phyloP scores from a whole-genome alignment of 2,888 invertebrate species.

The Zonitis immaculata region DNA sequence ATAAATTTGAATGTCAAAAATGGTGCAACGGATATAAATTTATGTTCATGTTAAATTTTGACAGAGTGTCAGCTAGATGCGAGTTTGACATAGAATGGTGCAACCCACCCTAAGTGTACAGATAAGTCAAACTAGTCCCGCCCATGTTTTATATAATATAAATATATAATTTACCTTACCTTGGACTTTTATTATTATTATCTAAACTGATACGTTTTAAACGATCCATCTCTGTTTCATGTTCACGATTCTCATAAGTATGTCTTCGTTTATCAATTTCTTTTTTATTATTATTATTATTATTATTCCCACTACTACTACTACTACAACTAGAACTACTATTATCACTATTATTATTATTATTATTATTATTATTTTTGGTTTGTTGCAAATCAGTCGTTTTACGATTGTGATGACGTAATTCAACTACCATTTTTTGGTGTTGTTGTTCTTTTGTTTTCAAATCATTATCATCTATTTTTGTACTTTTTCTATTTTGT shows the following conservation, averaged over 20 bases:
- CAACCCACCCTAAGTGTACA: neutral
- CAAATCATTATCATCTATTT: constrained; percentile 15
- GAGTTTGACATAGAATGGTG: neutral
- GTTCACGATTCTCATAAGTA: constrained; percentile 39
- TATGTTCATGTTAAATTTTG: neutral
- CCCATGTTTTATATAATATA: too few species aligned
- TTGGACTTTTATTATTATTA: constrained; percentile 35
- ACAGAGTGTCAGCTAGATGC: neutral
- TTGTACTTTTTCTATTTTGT: constrained; percentile 3
- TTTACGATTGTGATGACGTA: neutral
- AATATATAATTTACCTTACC: too few species aligned
- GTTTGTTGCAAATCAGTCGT: neutral
- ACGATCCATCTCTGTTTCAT: constrained; percentile 39
- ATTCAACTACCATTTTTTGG: neutral
- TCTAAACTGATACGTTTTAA: constrained; percentile 44
- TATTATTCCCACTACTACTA: neutral
- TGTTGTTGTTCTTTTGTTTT: constrained; percentile 24
- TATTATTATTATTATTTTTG: neutral
- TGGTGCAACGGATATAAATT: too few species aligned
- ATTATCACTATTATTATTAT: neutral
- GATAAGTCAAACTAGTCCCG: too few species aligned
- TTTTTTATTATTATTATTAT: constrained; percentile 15
- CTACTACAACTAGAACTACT: neutral
- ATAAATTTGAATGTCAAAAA: too few species aligned
- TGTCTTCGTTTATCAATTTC: constrained; percentile 36